These are phyloP conservation scores for Tipula confusa DNA, from an alignment of 2,888 invertebrate genomes.

Conservation along the genomic window DNA sequence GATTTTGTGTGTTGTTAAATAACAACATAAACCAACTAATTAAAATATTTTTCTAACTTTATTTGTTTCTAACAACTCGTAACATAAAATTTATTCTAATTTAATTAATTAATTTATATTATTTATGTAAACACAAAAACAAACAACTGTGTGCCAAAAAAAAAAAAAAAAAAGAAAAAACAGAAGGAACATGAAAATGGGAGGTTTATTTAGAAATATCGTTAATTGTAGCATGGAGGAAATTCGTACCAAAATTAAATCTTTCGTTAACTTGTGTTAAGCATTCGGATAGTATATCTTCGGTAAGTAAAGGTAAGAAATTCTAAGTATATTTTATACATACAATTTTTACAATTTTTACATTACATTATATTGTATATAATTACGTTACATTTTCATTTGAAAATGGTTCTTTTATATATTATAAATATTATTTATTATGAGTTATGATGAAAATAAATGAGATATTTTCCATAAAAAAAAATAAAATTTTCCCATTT, in stretches of 20 bases:
- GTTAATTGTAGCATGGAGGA: not conserved
- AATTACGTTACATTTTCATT: not conserved
- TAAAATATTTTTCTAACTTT: not conserved
- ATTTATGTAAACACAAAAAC: not conserved
- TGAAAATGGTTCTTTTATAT: not conserved
- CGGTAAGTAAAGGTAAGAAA: too few species aligned
- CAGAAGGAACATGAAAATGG: not conserved
- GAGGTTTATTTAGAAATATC: not conserved
- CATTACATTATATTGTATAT: not conserved
- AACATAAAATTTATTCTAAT: not conserved
- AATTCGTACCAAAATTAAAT: too few species aligned
- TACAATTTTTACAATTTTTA: too few species aligned
- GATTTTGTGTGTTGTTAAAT: not conserved
- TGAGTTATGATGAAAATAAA: slow-evolving; percentile 20
- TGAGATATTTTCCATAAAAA: not conserved
- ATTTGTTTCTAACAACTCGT: not conserved
- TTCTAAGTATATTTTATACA: too few species aligned
- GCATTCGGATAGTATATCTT: too few species aligned
- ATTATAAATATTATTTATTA: not conserved
- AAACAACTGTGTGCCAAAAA: not conserved
- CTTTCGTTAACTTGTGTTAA: too few species aligned
- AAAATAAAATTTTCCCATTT: not conserved
- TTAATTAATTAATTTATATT: slow-evolving; percentile 16
- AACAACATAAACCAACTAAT: not conserved
- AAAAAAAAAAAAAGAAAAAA: not conserved